phyloP scores from a whole-genome alignment of 2,113 vertebrate genomes.

The Pteropus alecto region DNA sequence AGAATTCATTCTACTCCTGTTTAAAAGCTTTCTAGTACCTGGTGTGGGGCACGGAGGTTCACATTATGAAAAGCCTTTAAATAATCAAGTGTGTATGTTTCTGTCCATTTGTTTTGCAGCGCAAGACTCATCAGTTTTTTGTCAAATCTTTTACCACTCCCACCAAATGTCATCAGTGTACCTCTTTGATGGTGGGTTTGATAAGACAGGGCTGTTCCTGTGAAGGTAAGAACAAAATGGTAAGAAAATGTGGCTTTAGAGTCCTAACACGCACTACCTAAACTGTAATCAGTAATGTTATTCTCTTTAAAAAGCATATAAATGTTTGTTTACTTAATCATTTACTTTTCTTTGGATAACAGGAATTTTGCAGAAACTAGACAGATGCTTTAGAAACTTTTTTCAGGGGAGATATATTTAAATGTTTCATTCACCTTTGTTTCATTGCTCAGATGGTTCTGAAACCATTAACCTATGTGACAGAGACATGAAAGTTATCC shows the following conservation, averaged over 20 bases:
- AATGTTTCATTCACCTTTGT: background rate
- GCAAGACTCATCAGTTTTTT: conserved; percentile 98
- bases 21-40: background rate
- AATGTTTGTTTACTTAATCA: background rate
- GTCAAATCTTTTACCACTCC: conserved; percentile 95
- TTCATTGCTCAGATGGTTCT: background rate
- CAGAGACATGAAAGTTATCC: conserved; percentile 8
- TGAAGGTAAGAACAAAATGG: conserved; percentile 89
- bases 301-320: background rate
- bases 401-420: background rate
- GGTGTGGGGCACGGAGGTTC: background rate
- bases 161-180: conserved; percentile 98
- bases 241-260: background rate
- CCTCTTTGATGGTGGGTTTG: conserved; percentile 98
- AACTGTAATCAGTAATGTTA: background rate
- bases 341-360: background rate
- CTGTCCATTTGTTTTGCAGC: conserved; percentile 82
- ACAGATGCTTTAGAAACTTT: background rate
- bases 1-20: background rate
- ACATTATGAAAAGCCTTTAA: background rate
- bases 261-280: background rate
- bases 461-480: background rate
- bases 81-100: conserved; percentile 18
- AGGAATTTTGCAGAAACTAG: background rate
- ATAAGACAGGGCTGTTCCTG: conserved; percentile 98